Evolutionary conservation across 92 coral and sea anemone species (phyloP), one percentile per base, ranked within the genome.

Genomic region (Pocillopora meandrina): DNA sequence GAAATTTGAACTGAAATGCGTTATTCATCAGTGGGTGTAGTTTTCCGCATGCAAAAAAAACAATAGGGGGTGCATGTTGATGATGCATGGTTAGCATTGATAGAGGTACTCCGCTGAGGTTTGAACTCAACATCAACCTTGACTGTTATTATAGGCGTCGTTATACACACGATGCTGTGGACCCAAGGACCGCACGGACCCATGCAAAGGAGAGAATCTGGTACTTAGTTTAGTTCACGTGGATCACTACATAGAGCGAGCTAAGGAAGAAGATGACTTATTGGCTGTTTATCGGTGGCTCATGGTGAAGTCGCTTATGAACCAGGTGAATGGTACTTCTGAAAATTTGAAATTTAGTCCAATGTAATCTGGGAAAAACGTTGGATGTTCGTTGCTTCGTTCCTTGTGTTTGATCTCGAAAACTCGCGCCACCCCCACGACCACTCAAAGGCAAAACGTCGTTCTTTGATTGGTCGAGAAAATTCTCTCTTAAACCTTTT

Each of bases 121-220:
- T n/a, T 66, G 62, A 63, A 23, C 77, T 26, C 56, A 0, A 14
- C 26, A 1, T 47, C 63, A 5, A 10, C 58, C 16, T 12, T 59
- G 11, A 10, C 49, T 71, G 47, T 59, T 67, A 5, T 66, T 74
- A 31, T 68, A 93, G 97, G 95, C 97, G 58, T 89, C 81, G 47
- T 78, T 92, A 58, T 89, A 86, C 76, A 88, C 93, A 11, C 87
- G 93, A 65, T 79, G 81, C n/a, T 93, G 97, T 75, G 97, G 97
- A 34, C 95, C 97, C 74, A 93, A 86, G 87, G 93, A 93, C 89
- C 61, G 78, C 61, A 88, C 82, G 72, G 93, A 93, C 79, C 97
- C 97, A 42, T 91, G 95, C 70, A 61, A 86, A 66, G 95, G 95
- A 69, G 97, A 87, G 81, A 93, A 88, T 76, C 95, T 93, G 85